phyloP scores from a whole-genome alignment of 1,140 invertebrate genomes.

The Drosophila teissieri region DNA sequence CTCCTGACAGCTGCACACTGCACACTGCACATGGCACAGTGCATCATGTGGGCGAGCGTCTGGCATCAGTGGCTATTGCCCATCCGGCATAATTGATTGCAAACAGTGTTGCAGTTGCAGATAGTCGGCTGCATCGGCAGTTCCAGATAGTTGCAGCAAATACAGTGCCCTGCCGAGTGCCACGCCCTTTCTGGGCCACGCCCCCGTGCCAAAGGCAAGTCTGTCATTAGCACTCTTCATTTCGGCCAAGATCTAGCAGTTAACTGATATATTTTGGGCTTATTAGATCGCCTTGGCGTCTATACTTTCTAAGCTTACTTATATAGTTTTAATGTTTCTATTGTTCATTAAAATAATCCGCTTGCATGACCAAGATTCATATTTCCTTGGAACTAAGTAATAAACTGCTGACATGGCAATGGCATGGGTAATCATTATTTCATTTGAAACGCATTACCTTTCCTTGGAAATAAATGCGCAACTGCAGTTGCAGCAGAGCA shows the following conservation, averaged over 20 bases:
- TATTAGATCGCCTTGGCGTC: too few relatives aligned
- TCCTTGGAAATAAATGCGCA: background rate
- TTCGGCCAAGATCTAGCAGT: conserved; percentile 1
- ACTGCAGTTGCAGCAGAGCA: conserved; percentile 9
- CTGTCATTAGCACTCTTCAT: conserved; percentile 42
- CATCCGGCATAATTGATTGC: conserved; percentile 41
- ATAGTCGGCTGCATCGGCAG: background rate
- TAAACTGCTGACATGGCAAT: background rate
- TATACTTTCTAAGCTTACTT: background rate
- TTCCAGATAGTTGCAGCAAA: conserved; percentile 20
- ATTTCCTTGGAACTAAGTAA: too few relatives aligned
- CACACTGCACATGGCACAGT: background rate
- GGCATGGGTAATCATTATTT: background rate
- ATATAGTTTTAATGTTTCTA: background rate
- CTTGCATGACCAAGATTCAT: too few relatives aligned
- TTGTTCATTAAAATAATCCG: too few relatives aligned
- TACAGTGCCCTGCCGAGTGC: conserved; percentile 7
- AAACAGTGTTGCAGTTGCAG: conserved; percentile 16
- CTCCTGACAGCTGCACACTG: conserved; percentile 24
- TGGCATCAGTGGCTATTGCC: conserved; percentile 9
- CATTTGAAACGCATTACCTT: background rate
- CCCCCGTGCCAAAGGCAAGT: conserved; percentile 34
- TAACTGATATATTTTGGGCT: conserved; percentile 7
- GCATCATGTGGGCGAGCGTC: conserved; percentile 7
- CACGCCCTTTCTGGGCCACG: conserved; percentile 10